These are phyloP conservation scores for Trachelus tabidus DNA, from an alignment of 2,888 invertebrate species.

Conservation along the genomic window DNA sequence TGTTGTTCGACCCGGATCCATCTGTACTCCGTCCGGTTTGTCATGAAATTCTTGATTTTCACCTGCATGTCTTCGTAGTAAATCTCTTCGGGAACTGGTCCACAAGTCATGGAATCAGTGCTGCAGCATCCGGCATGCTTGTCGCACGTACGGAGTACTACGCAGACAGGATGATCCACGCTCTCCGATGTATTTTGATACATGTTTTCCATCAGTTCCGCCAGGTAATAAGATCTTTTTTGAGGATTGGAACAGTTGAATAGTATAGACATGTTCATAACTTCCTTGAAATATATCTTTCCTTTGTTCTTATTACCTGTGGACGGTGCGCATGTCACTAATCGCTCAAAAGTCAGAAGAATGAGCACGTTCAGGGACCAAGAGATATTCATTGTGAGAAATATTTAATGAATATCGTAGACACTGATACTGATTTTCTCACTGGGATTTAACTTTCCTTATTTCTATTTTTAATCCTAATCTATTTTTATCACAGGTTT, in stretches of 20 bases:
- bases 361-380: not conserved
- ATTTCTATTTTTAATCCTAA: not conserved
- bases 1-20: conserved; percentile 54
- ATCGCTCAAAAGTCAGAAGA: not conserved
- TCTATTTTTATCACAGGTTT: not conserved
- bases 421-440: not conserved
- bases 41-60: conserved; percentile 34
- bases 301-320: not conserved
- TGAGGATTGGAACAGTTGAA: conserved; percentile 46
- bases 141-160: conserved; percentile 53
- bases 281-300: not conserved
- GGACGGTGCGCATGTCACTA: not conserved
- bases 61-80: conserved; percentile 46
- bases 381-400: not conserved
- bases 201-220: conserved; percentile 35
- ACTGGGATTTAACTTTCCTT: not conserved
- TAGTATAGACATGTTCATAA: not conserved
- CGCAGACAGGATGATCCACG: conserved; percentile 39
- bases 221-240: conserved; percentile 44
- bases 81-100: conserved; percentile 30
- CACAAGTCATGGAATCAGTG: conserved; percentile 39
- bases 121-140: conserved; percentile 55
- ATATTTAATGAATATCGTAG: not conserved
- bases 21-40: conserved; percentile 24
- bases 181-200: conserved; percentile 28